Evolutionary conservation across 2,797 vertebrate genomes (phyloP), one percentile per base, ranked within the genome.

Genomic region (Syndactyla subalaris): DNA sequence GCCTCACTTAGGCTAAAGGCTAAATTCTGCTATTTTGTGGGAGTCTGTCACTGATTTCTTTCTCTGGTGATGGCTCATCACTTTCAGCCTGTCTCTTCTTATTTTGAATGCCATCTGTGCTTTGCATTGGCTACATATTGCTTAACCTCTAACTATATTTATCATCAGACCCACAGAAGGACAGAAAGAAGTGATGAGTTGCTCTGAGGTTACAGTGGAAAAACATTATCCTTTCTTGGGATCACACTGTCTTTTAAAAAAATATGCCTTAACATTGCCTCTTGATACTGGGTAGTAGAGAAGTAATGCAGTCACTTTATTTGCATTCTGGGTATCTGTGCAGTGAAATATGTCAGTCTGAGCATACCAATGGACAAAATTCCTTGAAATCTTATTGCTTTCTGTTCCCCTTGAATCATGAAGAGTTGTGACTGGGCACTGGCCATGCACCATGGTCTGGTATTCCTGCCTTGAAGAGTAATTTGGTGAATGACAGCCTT

Each of bases 81-180:
- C 23, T 82, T 89, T 45, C 82, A 65, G 7, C 41, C 38, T 54
- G 9, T 63, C 38, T 83, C 30, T 72, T 79, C 80, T 39, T 71
- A 61, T 26, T 86, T 46, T 52, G 51, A 45, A 5, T 75, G 15
- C 20, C 38, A 52, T 48, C 34, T 65, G 45, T 41, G 14, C 55
- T 85, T 58, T 85, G 7, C 23, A 27, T 46, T 59, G 79, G 11
- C n/a, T 0, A 0, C 32, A 11, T 61, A n/a, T 12, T 83, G 4
- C 43, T 93, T 89, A 83, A 82, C 26, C 58, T 46, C 27, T 74
- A 63, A 59, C 36, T 68, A 2, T 77, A 30, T 70, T 88, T 80
- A 41, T 65, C 41, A 63, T 54, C 27, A 67, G 21, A 12, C 6
- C 8, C 7, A 20, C 4, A 38, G 36, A 78, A 81, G 4, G 27